Percentiles rank a stretch among this genome's conserved stretches.
Conservation (phyloP, 2,888 invertebrate genomes). For the Norana najaformis region DNA sequence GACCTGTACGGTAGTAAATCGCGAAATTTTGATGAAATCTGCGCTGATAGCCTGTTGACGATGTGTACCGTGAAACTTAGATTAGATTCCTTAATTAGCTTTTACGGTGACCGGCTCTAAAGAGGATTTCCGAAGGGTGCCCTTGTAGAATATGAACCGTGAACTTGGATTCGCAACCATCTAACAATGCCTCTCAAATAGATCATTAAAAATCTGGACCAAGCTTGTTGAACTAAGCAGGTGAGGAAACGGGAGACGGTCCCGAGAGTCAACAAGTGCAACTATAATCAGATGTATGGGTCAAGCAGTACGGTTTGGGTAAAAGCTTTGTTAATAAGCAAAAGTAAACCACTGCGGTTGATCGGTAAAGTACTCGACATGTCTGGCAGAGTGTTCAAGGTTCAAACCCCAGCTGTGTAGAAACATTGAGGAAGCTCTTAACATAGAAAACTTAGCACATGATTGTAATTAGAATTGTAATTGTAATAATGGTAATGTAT, state of each 20-base stretch:
- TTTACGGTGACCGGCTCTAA: background rate
- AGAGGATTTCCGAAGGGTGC: background rate
- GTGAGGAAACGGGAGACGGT: background rate
- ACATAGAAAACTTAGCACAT: too few species aligned
- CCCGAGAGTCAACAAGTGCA: background rate
- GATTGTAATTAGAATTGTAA: too few species aligned
- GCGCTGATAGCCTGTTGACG: background rate
- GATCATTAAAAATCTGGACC: background rate
- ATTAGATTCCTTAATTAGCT: slow-evolving; percentile 13
- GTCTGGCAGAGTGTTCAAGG: too few species aligned
- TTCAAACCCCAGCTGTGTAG: too few species aligned
- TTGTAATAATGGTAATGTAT: too few species aligned
- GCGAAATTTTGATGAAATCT: background rate
- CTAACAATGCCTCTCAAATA: background rate
- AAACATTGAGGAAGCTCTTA: too few species aligned
- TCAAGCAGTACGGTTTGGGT: background rate
- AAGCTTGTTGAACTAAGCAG: background rate
- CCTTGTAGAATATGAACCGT: background rate
- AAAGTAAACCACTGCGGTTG: too few species aligned
- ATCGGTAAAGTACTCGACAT: background rate
- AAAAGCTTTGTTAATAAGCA: background rate
- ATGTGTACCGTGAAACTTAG: background rate
- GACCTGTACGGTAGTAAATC: background rate
- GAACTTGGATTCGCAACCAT: background rate
- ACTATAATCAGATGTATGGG: background rate